These are phyloP conservation scores for Lasioglossum figueresi DNA, from an alignment of 2,888 invertebrate species.

Conservation along the genomic window DNA sequence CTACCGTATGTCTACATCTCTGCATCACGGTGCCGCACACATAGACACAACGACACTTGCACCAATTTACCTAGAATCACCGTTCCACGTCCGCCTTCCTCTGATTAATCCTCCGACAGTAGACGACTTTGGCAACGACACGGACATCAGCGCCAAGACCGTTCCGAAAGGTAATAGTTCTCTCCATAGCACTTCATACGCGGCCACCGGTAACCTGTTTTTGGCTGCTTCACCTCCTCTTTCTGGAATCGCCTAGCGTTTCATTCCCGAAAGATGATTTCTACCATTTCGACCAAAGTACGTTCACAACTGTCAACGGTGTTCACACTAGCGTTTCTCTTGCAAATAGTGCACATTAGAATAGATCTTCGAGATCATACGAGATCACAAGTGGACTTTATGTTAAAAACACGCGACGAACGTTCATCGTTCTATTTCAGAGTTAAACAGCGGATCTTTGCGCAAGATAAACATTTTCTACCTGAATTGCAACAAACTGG, in stretches of 20 bases:
- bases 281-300: neutral
- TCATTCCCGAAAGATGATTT: neutral
- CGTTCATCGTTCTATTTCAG: too few species aligned
- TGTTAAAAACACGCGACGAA: too few species aligned
- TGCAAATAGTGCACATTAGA: too few species aligned
- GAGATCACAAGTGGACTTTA: too few species aligned
- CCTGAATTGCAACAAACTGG: too few species aligned
- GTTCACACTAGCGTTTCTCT: too few species aligned
- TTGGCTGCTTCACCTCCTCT: neutral
- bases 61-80: constrained; percentile 62
- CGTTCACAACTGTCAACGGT: neutral
- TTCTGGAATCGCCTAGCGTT: neutral
- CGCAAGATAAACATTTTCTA: too few species aligned
- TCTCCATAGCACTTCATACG: neutral
- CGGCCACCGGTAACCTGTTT: neutral
- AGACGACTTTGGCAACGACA: neutral
- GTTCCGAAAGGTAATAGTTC: constrained; percentile 8
- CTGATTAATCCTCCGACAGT: constrained; percentile 49
- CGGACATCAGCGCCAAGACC: neutral
- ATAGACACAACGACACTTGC: constrained; percentile 65
- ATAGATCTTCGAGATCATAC: too few species aligned
- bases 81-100: constrained; percentile 50
- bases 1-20: constrained; percentile 71
- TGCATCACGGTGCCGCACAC: constrained; percentile 43
- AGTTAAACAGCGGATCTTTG: too few species aligned